Conservation (phyloP, 64 coral and sea anemone genomes). For the Pocillopora verrucosa region DNA sequence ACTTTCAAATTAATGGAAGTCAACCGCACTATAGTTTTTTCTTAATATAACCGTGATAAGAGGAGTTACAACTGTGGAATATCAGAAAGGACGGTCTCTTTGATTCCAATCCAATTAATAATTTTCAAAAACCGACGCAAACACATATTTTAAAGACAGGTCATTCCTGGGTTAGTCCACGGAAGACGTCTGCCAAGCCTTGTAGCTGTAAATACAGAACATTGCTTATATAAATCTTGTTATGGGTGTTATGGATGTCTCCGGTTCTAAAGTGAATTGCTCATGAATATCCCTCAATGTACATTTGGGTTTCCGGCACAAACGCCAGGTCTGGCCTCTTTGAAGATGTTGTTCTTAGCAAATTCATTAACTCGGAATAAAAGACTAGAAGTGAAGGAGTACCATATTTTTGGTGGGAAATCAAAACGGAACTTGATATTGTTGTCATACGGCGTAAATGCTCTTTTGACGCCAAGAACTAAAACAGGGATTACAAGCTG, state of each 20-base stretch:
- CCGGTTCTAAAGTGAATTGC: background rate
- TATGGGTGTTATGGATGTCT: background rate
- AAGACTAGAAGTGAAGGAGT: background rate
- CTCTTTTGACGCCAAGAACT: background rate
- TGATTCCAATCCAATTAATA: slow-evolving; percentile 3
- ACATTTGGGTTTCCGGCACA: background rate
- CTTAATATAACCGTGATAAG: background rate
- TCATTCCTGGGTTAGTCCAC: background rate
- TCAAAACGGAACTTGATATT: background rate
- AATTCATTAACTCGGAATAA: background rate
- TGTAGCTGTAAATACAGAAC: background rate
- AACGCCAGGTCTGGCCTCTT: background rate
- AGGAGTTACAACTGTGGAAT: background rate
- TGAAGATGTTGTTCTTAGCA: background rate
- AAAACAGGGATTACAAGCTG: background rate
- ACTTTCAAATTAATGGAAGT: background rate
- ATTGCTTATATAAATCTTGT: background rate
- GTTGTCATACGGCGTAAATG: background rate
- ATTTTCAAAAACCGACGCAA: slow-evolving; percentile 15
- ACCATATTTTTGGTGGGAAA: background rate
- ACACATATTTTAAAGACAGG: background rate
- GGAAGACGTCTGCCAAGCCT: background rate
- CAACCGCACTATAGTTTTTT: background rate
- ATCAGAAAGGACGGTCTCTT: background rate
- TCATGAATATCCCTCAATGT: background rate